Percentiles rank a stretch among this genome's conserved stretches.
These are phyloP conservation scores for Anticlea derivata DNA, from an alignment of 2,888 invertebrate species.

Conservation along the genomic window DNA sequence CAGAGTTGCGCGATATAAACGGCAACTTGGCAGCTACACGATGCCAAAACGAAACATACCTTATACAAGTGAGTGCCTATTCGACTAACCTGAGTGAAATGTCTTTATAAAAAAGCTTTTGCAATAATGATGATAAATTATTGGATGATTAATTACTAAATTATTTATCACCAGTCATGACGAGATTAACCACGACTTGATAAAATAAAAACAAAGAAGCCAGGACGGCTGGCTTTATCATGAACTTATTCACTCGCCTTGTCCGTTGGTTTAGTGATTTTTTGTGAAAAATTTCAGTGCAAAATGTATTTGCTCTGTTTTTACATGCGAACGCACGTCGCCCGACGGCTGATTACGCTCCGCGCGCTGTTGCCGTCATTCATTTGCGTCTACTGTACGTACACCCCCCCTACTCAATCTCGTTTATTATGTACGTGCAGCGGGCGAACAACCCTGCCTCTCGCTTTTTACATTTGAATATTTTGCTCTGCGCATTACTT, in stretches of 20 bases:
- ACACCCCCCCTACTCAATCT: conserved; percentile 79
- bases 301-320: conserved; percentile 70
- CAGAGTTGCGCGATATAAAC: neutral
- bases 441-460: conserved; percentile 56
- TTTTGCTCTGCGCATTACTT: conserved; percentile 64
- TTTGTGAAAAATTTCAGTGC: conserved; percentile 47
- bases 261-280: conserved; percentile 42
- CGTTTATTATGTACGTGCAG: conserved; percentile 78
- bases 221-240: conserved; percentile 24
- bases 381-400: conserved; percentile 71
- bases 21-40: too few relatives aligned
- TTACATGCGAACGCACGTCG: conserved; percentile 66
- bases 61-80: too few relatives aligned
- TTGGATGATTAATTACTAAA: neutral
- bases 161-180: too few relatives aligned
- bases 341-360: conserved; percentile 73
- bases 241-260: conserved; percentile 42
- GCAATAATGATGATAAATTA: too few relatives aligned
- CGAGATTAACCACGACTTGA: too few relatives aligned
- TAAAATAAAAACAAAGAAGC: too few relatives aligned
- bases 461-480: conserved; percentile 72
- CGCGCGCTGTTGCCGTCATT: conserved; percentile 71
- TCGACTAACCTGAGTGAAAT: too few relatives aligned
- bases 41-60: neutral
- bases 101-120: too few relatives aligned